Base-by-base conservation (phyloP, 2,113 vertebrate species). In the Mirounga angustirostris region DNA sequence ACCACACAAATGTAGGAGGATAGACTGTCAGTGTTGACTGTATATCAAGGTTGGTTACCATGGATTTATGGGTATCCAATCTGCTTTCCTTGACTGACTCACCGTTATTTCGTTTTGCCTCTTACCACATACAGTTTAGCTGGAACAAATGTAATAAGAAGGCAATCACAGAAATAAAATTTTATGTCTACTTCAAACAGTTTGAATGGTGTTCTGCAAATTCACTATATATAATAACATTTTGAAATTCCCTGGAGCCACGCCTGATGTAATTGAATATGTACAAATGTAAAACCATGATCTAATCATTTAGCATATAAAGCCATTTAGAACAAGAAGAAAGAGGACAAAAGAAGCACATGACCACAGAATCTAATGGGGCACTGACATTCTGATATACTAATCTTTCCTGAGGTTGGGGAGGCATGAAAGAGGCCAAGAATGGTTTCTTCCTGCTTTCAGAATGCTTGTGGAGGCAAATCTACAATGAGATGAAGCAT, bases 321-420 rank as follows among this genome's bases (percentile, higher is more conserved):
- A 92, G 87, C 14, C 79, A 86, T 43, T 97, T 73, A 76, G 65
- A 67, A 61, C 26, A 80, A 46, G 21, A 76, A 87, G n/a, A 50
- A 63, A 88, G 54, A 33, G 12, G 19, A 50, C 36, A 30, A 19
- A 18, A 33, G 78, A 85, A 76, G 26, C 43, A 54, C 4, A 8
- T 16, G 36, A 65, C 15, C 63, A 85, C 16, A 33, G 56, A 67
- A 36, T 46, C 30, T 67, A 61, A 73, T 5, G 14, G 24, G 15
- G 18, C 30, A 61, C 36, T 30, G 33, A 59, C 2, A 9, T 56
- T 33, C 65, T 43, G 58, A 91, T 46, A 5, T 16, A 14, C 1
- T 18, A 21, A 58, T 6, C 1, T 43, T 95, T 71, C 28, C 52
- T 89, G 56, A 33, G 15, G 8, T 4, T 43, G 58, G 11, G 30